Conservation (phyloP, 2,113 vertebrate species). For the Ptyas mucosa region DNA sequence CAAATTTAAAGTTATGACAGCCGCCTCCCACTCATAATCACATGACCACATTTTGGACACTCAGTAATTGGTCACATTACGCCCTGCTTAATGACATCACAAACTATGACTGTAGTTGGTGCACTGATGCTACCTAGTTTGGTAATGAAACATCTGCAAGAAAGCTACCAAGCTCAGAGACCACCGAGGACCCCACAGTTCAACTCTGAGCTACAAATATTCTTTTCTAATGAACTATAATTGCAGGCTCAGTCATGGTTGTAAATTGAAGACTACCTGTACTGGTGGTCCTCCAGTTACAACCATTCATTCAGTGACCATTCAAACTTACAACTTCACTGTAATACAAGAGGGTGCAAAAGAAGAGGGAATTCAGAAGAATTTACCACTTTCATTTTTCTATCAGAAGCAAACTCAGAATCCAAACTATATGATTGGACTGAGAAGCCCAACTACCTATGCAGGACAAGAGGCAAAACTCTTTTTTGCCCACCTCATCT, state of each 20-base stretch:
- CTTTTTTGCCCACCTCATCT: background rate
- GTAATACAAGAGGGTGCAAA: background rate
- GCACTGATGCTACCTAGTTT: background rate
- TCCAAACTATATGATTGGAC: background rate
- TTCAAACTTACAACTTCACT: background rate
- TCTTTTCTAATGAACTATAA: background rate
- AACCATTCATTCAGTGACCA: background rate
- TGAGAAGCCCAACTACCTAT: background rate
- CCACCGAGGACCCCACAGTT: background rate
- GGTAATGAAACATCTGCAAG: background rate
- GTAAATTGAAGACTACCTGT: background rate
- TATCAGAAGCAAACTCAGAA: background rate
- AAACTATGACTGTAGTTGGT: background rate
- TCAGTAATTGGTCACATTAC: background rate
- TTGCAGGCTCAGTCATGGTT: background rate
- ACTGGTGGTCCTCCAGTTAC: background rate
- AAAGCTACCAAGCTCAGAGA: background rate
- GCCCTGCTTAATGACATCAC: background rate
- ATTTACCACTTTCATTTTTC: background rate
- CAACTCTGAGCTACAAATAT: background rate
- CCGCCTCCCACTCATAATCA: background rate
- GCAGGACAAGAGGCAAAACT: background rate
- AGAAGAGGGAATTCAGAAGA: background rate
- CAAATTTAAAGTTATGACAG: background rate
- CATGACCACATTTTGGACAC: background rate